Percentiles rank a stretch among this genome's conserved stretches.
Conservation (phyloP, 2,113 vertebrate genomes). For the Catharus minimus region DNA sequence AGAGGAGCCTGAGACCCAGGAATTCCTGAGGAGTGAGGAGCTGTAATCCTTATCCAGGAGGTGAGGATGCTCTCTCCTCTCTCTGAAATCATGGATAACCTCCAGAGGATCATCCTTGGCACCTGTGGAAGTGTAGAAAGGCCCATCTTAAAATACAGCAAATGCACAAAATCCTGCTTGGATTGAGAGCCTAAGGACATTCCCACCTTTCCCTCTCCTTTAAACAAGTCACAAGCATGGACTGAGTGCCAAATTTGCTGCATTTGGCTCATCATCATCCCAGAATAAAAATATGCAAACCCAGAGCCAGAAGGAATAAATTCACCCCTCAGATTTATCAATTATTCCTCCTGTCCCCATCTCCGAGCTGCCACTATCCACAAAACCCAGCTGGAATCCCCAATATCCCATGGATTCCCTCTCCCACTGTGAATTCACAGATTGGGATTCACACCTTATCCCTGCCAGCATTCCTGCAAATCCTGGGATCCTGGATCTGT, state of each 20-base stretch:
- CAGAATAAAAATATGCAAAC: not conserved
- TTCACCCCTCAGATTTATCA: not conserved
- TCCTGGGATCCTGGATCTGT: not conserved
- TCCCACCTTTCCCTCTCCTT: not conserved
- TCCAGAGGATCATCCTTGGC: not conserved
- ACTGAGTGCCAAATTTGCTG: not conserved
- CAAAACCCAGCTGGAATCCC: not conserved
- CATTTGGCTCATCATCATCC: not conserved
- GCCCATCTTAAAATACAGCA: not conserved
- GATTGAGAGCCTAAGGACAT: rapidly evolving
- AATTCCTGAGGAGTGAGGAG: not conserved
- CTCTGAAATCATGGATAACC: not conserved
- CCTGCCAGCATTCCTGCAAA: not conserved
- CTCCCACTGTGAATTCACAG: not conserved
- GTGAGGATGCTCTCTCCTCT: not conserved
- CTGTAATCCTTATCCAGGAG: not conserved
- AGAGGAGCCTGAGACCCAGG: rapidly evolving
- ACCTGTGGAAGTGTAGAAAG: not conserved
- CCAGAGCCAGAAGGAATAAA: not conserved
- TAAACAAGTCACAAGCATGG: not conserved
- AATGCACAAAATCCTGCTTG: not conserved
- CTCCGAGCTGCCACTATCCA: not conserved
- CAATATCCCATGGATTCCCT: not conserved
- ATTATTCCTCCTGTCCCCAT: not conserved
- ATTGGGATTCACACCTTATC: not conserved